Evolutionary conservation across 2,797 vertebrate genomes (phyloP).

Genomic region (Mareca strepera): DNA sequence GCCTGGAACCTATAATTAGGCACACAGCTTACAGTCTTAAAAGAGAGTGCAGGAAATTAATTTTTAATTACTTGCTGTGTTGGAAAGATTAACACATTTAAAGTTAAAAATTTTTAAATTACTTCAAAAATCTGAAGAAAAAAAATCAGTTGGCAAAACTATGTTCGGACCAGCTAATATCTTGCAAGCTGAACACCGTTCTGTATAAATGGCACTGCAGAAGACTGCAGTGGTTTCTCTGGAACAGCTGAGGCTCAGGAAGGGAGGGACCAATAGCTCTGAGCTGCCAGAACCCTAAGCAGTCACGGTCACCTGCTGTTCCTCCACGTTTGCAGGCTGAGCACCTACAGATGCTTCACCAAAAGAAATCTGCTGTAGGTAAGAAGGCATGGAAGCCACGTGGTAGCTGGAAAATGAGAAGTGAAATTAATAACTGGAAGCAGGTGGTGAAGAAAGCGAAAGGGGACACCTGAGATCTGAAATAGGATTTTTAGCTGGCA

Average conservation of each 20-base stretch:
- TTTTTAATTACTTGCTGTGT: not conserved
- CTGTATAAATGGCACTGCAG: not conserved
- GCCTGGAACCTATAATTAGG: not conserved
- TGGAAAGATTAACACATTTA: not conserved
- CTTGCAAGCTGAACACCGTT: not conserved
- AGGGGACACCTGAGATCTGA: not conserved
- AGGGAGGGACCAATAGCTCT: not conserved
- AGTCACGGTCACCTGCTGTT: not conserved
- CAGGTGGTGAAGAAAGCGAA: not conserved
- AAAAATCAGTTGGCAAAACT: not conserved
- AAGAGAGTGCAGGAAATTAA: not conserved
- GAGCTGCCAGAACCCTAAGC: not conserved
- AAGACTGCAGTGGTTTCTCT: not conserved
- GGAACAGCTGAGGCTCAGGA: not conserved
- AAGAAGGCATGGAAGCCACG: not conserved
- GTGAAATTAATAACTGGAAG: not conserved
- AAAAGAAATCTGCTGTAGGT: not conserved
- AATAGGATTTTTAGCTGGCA: not conserved
- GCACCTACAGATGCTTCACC: not conserved
- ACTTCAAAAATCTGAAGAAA: too few species aligned
- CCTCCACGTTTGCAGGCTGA: not conserved
- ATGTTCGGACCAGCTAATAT: not conserved
- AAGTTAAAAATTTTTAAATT: not conserved
- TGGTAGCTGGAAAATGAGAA: not conserved
- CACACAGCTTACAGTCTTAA: not conserved